Conservation (phyloP, 2,888 invertebrate genomes). For the Morpho deidamia region DNA sequence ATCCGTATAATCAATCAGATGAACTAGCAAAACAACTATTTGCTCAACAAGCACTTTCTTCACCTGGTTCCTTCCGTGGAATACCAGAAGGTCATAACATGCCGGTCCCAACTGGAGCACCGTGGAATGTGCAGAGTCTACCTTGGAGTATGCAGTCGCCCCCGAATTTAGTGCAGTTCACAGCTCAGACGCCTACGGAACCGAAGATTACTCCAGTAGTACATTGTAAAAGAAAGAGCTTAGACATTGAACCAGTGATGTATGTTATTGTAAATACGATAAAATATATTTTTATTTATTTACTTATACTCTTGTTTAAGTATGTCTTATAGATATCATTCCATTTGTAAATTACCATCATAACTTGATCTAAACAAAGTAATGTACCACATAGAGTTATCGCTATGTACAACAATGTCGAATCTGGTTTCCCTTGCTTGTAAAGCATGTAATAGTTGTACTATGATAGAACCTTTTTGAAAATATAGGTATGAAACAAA, state of each 20-base stretch:
- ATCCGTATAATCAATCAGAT: constrained; percentile 55
- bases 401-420: too few species aligned
- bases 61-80: constrained; percentile 38
- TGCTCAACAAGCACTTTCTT: constrained; percentile 53
- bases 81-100: constrained; percentile 48
- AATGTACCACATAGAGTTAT: too few species aligned
- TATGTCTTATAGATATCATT: too few species aligned
- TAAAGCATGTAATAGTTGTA: too few species aligned
- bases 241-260: constrained; percentile 66
- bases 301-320: too few species aligned
- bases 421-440: too few species aligned
- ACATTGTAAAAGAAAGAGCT: constrained; percentile 66
- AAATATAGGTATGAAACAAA: too few species aligned
- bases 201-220: constrained; percentile 40
- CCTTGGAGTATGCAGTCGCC: constrained; percentile 72
- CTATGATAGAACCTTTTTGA: too few species aligned
- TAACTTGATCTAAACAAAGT: too few species aligned
- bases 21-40: constrained; percentile 62
- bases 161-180: constrained; percentile 66
- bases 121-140: constrained; percentile 74
- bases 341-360: too few species aligned
- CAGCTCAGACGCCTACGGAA: constrained; percentile 50
- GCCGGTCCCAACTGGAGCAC: constrained; percentile 61
- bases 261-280: constrained; percentile 45
- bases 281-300: too few species aligned